Evolutionary conservation across 2,797 vertebrate species (phyloP).

Genomic region (Channa striata): DNA sequence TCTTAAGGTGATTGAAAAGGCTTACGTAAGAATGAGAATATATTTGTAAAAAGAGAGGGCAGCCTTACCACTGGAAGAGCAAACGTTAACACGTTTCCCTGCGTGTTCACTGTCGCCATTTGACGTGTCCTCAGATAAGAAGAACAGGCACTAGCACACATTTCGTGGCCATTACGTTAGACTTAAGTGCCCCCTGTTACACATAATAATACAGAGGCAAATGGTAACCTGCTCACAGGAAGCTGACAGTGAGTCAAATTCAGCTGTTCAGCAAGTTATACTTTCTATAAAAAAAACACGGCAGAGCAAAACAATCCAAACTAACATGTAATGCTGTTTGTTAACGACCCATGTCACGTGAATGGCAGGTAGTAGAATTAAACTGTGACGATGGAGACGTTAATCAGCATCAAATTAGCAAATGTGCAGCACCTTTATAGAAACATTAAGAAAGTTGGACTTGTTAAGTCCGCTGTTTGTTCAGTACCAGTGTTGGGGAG

Average conservation of each 20-base stretch:
- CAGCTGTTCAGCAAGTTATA: neutral
- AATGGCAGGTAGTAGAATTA: constrained; percentile 39
- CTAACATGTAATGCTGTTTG: constrained; percentile 36
- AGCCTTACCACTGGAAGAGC: constrained; percentile 67
- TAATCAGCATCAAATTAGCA: constrained; percentile 47
- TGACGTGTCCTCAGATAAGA: constrained; percentile 18
- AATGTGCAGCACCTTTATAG: constrained; percentile 36
- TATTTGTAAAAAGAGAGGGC: constrained; percentile 65
- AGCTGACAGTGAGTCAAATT: constrained; percentile 12
- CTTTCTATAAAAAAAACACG: constrained; percentile 1
- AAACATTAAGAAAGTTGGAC: constrained; percentile 23
- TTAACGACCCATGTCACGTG: constrained; percentile 28
- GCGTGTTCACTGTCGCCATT: constrained; percentile 44
- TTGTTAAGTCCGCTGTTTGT: constrained; percentile 22
- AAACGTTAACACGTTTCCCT: constrained; percentile 35
- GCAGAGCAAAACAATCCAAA: constrained; percentile 26
- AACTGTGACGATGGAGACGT: constrained; percentile 56
- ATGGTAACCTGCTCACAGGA: constrained; percentile 10
- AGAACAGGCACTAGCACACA: constrained; percentile 23
- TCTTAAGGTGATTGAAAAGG: constrained; percentile 67
- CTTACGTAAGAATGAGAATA: constrained; percentile 63
- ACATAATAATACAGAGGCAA: constrained; percentile 20
- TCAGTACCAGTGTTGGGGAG: constrained; percentile 3
- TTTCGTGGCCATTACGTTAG: constrained; percentile 35
- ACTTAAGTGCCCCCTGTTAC: constrained; percentile 21